Percentiles rank a stretch among this genome's conserved stretches.
These are phyloP conservation scores for Drosophila pseudotakahashii DNA, from an alignment of 2,888 invertebrate species.

Conservation along the genomic window DNA sequence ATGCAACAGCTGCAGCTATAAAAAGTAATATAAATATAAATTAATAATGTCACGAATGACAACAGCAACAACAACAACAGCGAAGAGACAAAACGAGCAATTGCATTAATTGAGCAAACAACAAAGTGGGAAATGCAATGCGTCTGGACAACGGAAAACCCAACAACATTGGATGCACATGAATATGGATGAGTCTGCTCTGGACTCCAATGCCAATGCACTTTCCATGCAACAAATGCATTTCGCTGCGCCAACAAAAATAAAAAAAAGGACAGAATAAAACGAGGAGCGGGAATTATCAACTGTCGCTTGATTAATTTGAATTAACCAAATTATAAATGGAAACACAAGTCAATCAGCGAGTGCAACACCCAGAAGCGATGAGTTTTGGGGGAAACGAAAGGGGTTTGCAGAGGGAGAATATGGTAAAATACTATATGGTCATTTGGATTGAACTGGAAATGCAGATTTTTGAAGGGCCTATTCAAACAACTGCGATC, in stretches of 20 bases:
- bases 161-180: constrained; percentile 23
- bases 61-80: constrained; percentile 33
- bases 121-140: constrained; percentile 76
- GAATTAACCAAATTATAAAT: constrained; percentile 84
- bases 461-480: neutral
- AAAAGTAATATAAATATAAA: constrained; percentile 75
- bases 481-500: too few species aligned
- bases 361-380: constrained; percentile 68
- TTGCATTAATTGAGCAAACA: constrained; percentile 80
- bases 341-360: constrained; percentile 81
- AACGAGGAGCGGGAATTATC: constrained; percentile 59
- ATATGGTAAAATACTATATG: neutral
- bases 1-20: constrained; percentile 47
- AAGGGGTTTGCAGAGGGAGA: neutral
- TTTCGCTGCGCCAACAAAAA: constrained; percentile 11
- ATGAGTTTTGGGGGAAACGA: neutral
- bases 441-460: neutral
- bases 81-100: constrained; percentile 55
- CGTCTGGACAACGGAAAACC: constrained; percentile 54
- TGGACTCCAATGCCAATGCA: constrained; percentile 61
- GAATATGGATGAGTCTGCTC: constrained; percentile 47
- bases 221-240: constrained; percentile 52
- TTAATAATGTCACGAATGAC: constrained; percentile 71
- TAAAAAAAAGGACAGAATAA: neutral
- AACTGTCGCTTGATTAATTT: constrained; percentile 83